phyloP scores from a whole-genome alignment of 2,888 invertebrate genomes.

The Acanthosepion pharaonis region DNA sequence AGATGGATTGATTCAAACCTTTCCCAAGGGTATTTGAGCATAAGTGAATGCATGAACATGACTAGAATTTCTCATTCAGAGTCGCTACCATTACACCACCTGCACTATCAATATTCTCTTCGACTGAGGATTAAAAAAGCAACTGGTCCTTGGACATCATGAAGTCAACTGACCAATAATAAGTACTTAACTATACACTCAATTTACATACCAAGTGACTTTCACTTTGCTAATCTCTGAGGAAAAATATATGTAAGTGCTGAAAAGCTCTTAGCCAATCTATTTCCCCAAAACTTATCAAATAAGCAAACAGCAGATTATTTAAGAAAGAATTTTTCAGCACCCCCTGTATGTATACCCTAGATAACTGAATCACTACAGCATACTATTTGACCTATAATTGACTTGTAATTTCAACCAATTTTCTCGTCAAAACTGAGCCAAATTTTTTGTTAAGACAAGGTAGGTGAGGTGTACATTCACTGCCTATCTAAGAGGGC shows the following conservation, averaged over 20 bases:
- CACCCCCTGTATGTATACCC: not conserved
- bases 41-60: too few relatives aligned
- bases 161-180: not conserved
- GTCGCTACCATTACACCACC: too few relatives aligned
- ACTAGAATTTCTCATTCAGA: too few relatives aligned
- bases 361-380: not conserved
- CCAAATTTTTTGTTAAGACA: slow-evolving; percentile 20
- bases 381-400: slow-evolving; percentile 33
- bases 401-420: not conserved
- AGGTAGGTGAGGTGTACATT: not conserved
- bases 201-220: not conserved
- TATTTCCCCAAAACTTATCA: too few relatives aligned
- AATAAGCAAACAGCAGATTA: too few relatives aligned
- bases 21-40: too few relatives aligned
- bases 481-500: not conserved
- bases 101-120: too few relatives aligned
- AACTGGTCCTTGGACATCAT: not conserved
- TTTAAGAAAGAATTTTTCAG: too few relatives aligned
- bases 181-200: not conserved
- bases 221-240: not conserved
- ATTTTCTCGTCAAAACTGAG: not conserved
- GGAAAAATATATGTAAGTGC: not conserved
- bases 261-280: too few relatives aligned
- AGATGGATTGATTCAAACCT: too few relatives aligned
- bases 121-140: too few relatives aligned